These are phyloP conservation scores for Falco biarmicus DNA, from an alignment of 2,797 vertebrate genomes.

Conservation along the genomic window DNA sequence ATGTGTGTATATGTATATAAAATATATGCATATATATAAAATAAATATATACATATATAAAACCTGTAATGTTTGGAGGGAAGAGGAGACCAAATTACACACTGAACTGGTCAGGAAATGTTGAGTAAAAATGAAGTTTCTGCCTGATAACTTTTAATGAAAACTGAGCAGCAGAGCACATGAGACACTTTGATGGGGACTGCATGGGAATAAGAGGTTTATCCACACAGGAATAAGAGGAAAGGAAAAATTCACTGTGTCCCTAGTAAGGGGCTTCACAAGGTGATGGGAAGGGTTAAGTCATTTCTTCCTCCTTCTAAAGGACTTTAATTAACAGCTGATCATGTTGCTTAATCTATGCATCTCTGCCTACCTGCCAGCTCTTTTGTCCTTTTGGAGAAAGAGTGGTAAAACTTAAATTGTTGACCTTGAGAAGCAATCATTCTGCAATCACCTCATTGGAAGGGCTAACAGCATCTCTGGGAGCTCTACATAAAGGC, in stretches of 20 bases:
- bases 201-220: background rate
- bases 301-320: background rate
- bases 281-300: slow-evolving; percentile 46
- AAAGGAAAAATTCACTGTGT: background rate
- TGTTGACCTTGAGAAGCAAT: slow-evolving; percentile 64
- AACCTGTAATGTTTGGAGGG: background rate
- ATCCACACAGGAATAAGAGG: background rate
- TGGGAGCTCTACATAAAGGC: slow-evolving; percentile 14
- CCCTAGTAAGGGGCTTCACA: background rate
- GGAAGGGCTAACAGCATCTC: slow-evolving; percentile 5
- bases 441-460: slow-evolving; percentile 30
- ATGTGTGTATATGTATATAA: no score
- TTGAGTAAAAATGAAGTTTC: slow-evolving; percentile 28
- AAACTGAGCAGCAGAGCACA: background rate
- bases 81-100: slow-evolving; percentile 5
- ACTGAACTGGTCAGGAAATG: slow-evolving; percentile 1
- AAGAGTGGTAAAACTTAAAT: slow-evolving; percentile 45
- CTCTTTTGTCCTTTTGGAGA: slow-evolving; percentile 48
- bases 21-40: no score
- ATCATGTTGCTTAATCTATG: slow-evolving; percentile 53
- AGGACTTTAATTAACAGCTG: slow-evolving; percentile 48
- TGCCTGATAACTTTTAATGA: background rate
- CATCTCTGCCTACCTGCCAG: slow-evolving; percentile 46
- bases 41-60: background rate
- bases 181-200: background rate